Evolutionary conservation across 2,797 vertebrate species (phyloP).

Genomic region (Brachyalestes nurse): DNA sequence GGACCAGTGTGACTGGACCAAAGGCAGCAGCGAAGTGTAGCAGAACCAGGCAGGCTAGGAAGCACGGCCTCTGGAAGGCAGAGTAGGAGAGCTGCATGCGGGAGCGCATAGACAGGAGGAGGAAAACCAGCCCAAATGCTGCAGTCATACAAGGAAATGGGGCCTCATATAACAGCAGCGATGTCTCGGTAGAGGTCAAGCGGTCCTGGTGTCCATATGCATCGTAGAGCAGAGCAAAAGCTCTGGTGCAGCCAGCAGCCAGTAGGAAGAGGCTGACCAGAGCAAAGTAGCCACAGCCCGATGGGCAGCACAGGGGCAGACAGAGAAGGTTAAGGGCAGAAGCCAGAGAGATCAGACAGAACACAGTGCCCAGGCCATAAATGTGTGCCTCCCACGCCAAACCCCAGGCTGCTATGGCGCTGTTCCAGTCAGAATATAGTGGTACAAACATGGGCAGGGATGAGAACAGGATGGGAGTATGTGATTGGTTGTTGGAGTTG

Average conservation of each 20-base stretch:
- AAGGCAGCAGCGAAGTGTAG: conserved; percentile 82
- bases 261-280: conserved; percentile 84
- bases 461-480: conserved; percentile 64
- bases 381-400: conserved; percentile 89
- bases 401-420: conserved; percentile 89
- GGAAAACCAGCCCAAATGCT: conserved; percentile 85
- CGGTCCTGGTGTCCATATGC: conserved; percentile 85
- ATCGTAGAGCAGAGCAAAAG: conserved; percentile 87
- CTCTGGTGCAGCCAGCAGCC: conserved; percentile 78
- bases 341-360: conserved; percentile 80
- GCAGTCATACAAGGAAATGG: conserved; percentile 89
- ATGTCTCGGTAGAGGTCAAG: conserved; percentile 76
- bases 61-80: conserved; percentile 82
- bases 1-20: conserved; percentile 79
- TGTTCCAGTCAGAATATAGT: conserved; percentile 86
- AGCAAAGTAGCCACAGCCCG: conserved; percentile 81
- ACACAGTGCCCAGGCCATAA: conserved; percentile 84
- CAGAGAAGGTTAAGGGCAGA: conserved; percentile 83
- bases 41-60: conserved; percentile 80
- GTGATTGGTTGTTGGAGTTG: conserved; percentile 67
- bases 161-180: conserved; percentile 84
- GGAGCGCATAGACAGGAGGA: conserved; percentile 86
- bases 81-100: conserved; percentile 82
- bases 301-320: conserved; percentile 84
- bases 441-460: conserved; percentile 81